These are phyloP conservation scores for Grus americana DNA, from an alignment of 2,113 vertebrate genomes.

Conservation along the genomic window DNA sequence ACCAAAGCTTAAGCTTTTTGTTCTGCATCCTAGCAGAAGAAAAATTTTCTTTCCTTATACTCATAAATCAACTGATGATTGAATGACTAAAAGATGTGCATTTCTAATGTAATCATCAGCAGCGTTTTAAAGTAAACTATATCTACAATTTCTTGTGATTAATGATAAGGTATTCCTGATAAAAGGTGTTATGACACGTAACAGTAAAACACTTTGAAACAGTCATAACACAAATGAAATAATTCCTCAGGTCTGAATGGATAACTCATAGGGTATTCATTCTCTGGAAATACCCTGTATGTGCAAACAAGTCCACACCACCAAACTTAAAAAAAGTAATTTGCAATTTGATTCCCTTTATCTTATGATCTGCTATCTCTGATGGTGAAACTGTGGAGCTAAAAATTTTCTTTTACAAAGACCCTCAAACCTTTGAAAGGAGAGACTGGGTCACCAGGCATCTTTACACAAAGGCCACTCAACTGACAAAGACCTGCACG, in stretches of 20 bases:
- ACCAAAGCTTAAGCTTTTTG: not conserved
- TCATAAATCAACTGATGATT: not conserved
- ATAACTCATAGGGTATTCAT: not conserved
- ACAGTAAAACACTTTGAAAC: not conserved
- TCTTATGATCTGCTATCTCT: not conserved
- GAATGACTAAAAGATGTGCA: not conserved
- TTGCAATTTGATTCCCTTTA: not conserved
- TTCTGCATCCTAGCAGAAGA: not conserved
- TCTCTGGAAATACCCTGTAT: not conserved
- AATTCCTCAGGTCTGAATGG: not conserved
- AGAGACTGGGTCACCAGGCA: not conserved
- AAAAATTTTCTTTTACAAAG: not conserved
- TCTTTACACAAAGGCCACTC: not conserved
- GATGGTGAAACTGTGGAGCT: not conserved
- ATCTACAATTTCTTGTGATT: not conserved
- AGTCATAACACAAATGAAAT: not conserved
- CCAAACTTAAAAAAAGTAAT: not conserved
- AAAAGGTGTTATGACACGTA: not conserved
- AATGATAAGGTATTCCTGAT: not conserved
- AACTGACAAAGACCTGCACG: not conserved
- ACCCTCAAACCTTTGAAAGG: not conserved
- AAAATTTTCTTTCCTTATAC: not conserved
- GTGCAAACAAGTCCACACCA: not conserved
- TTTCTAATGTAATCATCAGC: not conserved
- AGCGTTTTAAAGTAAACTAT: not conserved